Evolutionary conservation across 2,113 vertebrate genomes (phyloP).

Genomic region (Dromaius novaehollandiae): DNA sequence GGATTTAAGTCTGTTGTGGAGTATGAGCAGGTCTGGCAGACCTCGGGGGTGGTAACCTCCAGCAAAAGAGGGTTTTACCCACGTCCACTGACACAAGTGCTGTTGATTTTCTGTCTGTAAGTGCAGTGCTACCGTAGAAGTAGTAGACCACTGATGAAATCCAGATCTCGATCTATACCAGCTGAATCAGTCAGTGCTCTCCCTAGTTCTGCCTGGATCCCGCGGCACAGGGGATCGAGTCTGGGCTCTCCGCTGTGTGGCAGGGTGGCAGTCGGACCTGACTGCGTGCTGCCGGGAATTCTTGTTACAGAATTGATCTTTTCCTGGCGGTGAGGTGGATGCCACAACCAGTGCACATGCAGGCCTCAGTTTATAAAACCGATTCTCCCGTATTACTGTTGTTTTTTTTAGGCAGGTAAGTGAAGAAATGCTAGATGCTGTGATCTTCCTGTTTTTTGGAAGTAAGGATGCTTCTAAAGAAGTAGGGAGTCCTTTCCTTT

Average conservation of each 20-base stretch:
- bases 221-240: not conserved
- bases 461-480: too few species aligned
- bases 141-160: not conserved
- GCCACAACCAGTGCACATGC: rapidly evolving
- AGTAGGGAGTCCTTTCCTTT: not conserved
- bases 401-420: not conserved
- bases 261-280: not conserved
- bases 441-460: not conserved
- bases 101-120: not conserved
- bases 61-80: not conserved
- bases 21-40: not conserved
- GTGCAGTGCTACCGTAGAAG: rapidly evolving
- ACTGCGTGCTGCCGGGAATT: rapidly evolving
- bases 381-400: not conserved
- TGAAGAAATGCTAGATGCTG: not conserved
- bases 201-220: not conserved
- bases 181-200: not conserved
- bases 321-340: not conserved
- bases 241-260: not conserved
- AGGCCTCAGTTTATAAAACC: not conserved
- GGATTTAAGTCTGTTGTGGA: not conserved
- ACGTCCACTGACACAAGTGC: not conserved
- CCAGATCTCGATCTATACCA: rapidly evolving
- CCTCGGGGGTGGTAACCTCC: not conserved
- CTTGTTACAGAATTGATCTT: not conserved